These are phyloP conservation scores for Drosophila rubida DNA, from an alignment of 2,888 invertebrate genomes.

Conservation along the genomic window DNA sequence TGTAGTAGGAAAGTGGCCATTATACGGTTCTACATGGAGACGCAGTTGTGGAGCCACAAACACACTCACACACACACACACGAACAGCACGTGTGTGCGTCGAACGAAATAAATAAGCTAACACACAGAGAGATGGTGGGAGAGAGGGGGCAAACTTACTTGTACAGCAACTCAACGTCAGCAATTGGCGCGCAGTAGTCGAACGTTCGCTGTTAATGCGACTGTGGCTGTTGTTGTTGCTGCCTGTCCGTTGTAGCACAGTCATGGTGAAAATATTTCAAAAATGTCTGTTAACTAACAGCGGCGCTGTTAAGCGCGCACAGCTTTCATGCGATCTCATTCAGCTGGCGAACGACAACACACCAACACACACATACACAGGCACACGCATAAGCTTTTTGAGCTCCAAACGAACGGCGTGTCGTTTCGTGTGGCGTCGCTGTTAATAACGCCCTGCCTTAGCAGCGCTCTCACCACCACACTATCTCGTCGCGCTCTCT, in stretches of 20 bases:
- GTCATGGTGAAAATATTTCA: slow-evolving; percentile 65
- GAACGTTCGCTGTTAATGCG: slow-evolving; percentile 1
- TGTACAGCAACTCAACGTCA: slow-evolving; percentile 41
- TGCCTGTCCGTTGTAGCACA: slow-evolving; percentile 34
- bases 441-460: slow-evolving; percentile 35
- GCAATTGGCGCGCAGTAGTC: slow-evolving; percentile 61
- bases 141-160: too few relatives aligned
- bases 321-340: slow-evolving; percentile 43
- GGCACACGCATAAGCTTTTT: slow-evolving; percentile 28
- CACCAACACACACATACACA: not conserved
- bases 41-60: too few relatives aligned
- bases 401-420: slow-evolving; percentile 21
- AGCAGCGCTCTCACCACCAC: not conserved
- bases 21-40: not conserved
- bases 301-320: slow-evolving; percentile 40
- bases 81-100: not conserved
- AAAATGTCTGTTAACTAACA: slow-evolving; percentile 66
- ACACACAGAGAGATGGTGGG: too few relatives aligned
- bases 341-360: slow-evolving; percentile 19
- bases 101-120: slow-evolving; percentile 6
- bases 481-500: slow-evolving; percentile 2
- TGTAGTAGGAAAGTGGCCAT: slow-evolving; percentile 44
- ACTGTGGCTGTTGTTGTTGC: slow-evolving; percentile 18
- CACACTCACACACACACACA: not conserved
- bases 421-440: not conserved